These are phyloP conservation scores for Danio choprae DNA, from an alignment of 2,797 vertebrate species.

Conservation along the genomic window DNA sequence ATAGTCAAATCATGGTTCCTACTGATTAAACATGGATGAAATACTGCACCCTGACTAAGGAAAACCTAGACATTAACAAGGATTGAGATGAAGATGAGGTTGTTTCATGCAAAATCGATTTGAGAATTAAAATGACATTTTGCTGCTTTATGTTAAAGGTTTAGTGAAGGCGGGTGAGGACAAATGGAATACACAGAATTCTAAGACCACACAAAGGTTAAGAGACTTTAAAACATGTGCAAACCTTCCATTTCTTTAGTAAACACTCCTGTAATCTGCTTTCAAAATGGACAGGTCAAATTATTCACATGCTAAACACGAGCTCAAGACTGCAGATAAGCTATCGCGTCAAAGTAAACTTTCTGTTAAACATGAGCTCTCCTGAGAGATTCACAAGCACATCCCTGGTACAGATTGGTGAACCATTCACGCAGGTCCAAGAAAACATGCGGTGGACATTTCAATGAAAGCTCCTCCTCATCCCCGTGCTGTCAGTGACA, in stretches of 20 bases:
- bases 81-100: too few relatives aligned
- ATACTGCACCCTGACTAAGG: too few relatives aligned
- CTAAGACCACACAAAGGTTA: too few relatives aligned
- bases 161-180: too few relatives aligned
- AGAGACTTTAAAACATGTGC: not conserved
- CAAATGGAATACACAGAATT: too few relatives aligned
- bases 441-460: not conserved
- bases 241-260: conserved; percentile 13
- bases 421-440: not conserved
- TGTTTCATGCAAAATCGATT: too few relatives aligned
- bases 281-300: not conserved
- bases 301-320: not conserved
- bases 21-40: too few relatives aligned
- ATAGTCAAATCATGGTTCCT: too few relatives aligned
- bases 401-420: conserved; percentile 1
- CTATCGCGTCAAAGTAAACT: not conserved
- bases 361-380: not conserved
- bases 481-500: conserved; percentile 28
- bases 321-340: not conserved
- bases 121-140: too few relatives aligned
- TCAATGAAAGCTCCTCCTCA: conserved; percentile 30
- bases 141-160: too few relatives aligned
- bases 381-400: not conserved
- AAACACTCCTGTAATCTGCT: conserved; percentile 9
- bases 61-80: too few relatives aligned